Evolutionary conservation across 2,113 vertebrate genomes (phyloP), one percentile per base, ranked within the genome.

Genomic region (Tiliqua scincoides): DNA sequence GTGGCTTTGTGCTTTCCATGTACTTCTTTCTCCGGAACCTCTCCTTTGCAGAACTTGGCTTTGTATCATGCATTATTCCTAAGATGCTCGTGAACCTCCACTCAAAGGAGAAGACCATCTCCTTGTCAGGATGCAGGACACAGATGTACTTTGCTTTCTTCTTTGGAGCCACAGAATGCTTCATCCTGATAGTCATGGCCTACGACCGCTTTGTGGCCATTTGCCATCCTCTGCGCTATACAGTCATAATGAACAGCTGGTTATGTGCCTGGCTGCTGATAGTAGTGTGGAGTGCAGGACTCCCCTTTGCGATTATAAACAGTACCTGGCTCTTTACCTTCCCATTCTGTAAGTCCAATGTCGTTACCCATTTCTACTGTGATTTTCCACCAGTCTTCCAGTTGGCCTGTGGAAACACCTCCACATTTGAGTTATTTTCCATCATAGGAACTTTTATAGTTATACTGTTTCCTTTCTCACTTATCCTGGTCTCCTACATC

Each of bases 341-440:
- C 71, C 91, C 91, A 7, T 94, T 93, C 70, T 90, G 91, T 27
- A 85, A 91, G 6, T 83, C 85, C 57, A 79, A 43, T 0, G 2
- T 93, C 72, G n/a, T 90, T 72, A 89, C 87, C 52, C 91, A 91
- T 70, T 90, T 93, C 85, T 96, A 91, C 86, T 93, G 93, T 88
- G 93, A 95, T 61, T 35, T 94, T n/a, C 91, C 93, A 30, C 92
- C 93, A 20, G 30, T 95, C 48, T 88, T 94, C 40, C 92, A 84
- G 21, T 52, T 93, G 75, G 86, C 73, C 71, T 95, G 90, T 40
- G 82, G 87, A 7, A 90, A 94, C 75, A 91, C 84, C 0, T 6
- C 10, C 1, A 78, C 88, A 37, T 91, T 89, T 74, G 70, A 90
- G 43, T 1, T 82, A 0, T 85, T 91, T 27, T 91, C 93, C 11